Evolutionary conservation across 2,797 vertebrate genomes (phyloP).

Genomic region (Microctenopoma steveboyesi): DNA sequence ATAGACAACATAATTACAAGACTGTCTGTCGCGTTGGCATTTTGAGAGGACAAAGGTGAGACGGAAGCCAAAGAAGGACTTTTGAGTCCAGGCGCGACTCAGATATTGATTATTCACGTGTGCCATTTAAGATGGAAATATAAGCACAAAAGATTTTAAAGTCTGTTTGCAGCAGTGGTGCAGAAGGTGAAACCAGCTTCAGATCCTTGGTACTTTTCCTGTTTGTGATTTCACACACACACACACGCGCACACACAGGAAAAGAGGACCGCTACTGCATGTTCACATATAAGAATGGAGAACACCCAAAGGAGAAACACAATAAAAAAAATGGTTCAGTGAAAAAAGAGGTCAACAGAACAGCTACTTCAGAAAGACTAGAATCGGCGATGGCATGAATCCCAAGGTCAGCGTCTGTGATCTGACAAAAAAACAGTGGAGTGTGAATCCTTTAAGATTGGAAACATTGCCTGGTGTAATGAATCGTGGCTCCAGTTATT

Average conservation of each 20-base stretch:
- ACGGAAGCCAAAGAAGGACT: slow-evolving; percentile 18
- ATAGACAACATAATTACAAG: slow-evolving; percentile 5
- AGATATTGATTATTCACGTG: slow-evolving; percentile 36
- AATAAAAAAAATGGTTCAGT: background rate
- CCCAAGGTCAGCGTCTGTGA: slow-evolving; percentile 16
- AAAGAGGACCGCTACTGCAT: background rate
- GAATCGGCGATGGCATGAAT: background rate
- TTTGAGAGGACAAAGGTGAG: slow-evolving; percentile 31
- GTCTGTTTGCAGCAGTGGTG: slow-evolving; percentile 2
- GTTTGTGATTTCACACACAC: background rate
- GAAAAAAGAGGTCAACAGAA: background rate
- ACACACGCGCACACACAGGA: background rate
- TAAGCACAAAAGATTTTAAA: slow-evolving; percentile 19
- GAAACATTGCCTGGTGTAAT: slow-evolving; percentile 28
- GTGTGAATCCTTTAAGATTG: slow-evolving; percentile 27
- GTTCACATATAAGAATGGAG: background rate
- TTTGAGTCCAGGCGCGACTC: background rate
- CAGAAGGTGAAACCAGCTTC: background rate
- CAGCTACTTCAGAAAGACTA: background rate
- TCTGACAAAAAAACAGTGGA: slow-evolving; percentile 12
- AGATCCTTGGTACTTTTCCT: background rate
- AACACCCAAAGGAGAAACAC: slow-evolving; percentile 5
- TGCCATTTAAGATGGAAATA: slow-evolving; percentile 44
- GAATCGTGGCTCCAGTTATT: slow-evolving; percentile 35
- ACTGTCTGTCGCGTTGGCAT: slow-evolving; percentile 6